Evolutionary conservation across 2,113 vertebrate species (phyloP), one percentile per base, ranked within the genome.

Genomic region (Cyprinodon tularosa): DNA sequence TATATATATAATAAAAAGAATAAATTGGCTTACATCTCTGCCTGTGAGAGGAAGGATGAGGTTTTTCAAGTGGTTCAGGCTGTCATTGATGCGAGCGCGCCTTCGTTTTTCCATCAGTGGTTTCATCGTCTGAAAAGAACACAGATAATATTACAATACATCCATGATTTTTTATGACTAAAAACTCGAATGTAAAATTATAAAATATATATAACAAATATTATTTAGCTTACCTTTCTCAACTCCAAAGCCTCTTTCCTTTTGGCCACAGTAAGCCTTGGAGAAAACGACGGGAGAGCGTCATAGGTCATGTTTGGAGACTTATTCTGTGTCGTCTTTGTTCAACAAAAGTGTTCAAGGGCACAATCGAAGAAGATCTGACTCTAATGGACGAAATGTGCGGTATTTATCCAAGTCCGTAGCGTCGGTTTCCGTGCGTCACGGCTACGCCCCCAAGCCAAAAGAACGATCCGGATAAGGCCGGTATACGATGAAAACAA

Each of bases 61-160:
- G 6, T 86, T 94, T 85, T 96, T 95, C 76, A 97, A 89, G 71
- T 94, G 94, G 84, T 93, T 91, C 50, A 97, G 92, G 77, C 96
- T 97, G 73, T 96, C 91, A 83, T 97, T 96, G 78, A 97, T 97
- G 62, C 96, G 94, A 10, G 95, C 95, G 44, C 95, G 93, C 80
- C 95, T 93, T 76, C 92, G 90, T 83, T 95, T 96, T 85, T 96
- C 95, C 95, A 95, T 92, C 77, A 96, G 77, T 0, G 96, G 96
- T 82, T 97, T 97, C 81, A 96, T 94, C 76, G 92, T 96, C 96
- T 97, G 93, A 14, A 86, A 68, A 80, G 3, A 76, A 61, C 1
- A 77, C 10, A 75, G 1, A 17, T 29, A 36, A 7, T 1, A 67
- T 72, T 68, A 90, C 38, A 29, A 71, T 63, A 37, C 42, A 0